Conservation (phyloP, 2,888 invertebrate genomes). For the Pediacus dermestoides region DNA sequence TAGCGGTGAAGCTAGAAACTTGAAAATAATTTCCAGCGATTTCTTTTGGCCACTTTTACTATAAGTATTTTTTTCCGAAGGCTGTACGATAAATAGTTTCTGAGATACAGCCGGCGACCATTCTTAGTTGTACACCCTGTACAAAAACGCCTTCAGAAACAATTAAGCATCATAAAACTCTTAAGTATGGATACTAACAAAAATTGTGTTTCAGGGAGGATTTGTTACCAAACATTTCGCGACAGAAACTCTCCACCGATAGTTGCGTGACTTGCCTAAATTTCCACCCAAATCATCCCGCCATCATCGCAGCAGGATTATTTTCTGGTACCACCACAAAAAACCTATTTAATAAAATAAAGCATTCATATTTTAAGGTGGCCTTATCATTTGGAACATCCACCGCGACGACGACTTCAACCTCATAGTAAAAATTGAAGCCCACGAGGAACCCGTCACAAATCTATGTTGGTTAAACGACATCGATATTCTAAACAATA, state of each 20-base stretch:
- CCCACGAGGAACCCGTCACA: slow-evolving; percentile 43
- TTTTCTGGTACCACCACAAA: slow-evolving; percentile 38
- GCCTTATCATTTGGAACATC: slow-evolving; percentile 42
- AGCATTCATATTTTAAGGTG: slow-evolving; percentile 27
- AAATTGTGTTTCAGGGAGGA: too few relatives aligned
- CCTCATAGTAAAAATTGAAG: slow-evolving; percentile 31
- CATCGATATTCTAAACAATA: slow-evolving; percentile 34
- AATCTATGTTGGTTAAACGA: slow-evolving; percentile 44
- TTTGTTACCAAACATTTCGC: slow-evolving; percentile 34
- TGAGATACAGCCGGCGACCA: too few relatives aligned
- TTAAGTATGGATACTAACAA: too few relatives aligned
- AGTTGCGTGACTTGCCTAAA: slow-evolving; percentile 50
- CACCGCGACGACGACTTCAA: slow-evolving; percentile 40
- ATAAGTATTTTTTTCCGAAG: too few relatives aligned
- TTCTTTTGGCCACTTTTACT: too few relatives aligned
- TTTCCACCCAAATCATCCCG: slow-evolving; percentile 52
- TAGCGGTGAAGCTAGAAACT: too few relatives aligned
- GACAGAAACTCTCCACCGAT: slow-evolving; percentile 39
- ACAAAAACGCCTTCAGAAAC: too few relatives aligned
- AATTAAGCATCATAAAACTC: too few relatives aligned
- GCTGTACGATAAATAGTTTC: too few relatives aligned
- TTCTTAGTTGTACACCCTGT: too few relatives aligned
- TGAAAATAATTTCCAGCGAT: too few relatives aligned
- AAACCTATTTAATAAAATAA: slow-evolving; percentile 4
- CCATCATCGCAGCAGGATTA: slow-evolving; percentile 51